Conservation (phyloP, 2,888 invertebrate species). For the Eretmocerus hayati region DNA sequence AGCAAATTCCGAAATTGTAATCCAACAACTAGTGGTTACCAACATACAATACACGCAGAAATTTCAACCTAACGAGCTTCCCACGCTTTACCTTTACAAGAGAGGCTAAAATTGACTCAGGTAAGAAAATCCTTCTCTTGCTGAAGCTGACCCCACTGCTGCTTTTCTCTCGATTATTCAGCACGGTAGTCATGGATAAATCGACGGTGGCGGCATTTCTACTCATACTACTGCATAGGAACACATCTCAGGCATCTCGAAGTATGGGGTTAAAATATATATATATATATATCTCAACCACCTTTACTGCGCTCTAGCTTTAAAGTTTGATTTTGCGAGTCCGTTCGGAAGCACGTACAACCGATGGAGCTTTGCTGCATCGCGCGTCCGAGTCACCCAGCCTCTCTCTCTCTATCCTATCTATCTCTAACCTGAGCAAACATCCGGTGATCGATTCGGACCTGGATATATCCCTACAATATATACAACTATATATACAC, state of each 20-base stretch:
- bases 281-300: too few species aligned
- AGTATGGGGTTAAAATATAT: too few species aligned
- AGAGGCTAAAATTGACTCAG: too few species aligned
- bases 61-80: too few species aligned
- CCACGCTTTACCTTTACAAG: too few species aligned
- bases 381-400: background rate
- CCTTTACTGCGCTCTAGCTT: conserved; percentile 27
- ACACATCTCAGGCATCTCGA: too few species aligned
- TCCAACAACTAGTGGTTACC: too few species aligned
- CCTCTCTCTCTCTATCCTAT: too few species aligned
- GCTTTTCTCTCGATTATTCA: conserved; percentile 35
- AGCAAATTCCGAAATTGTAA: too few species aligned
- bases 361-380: conserved; percentile 16
- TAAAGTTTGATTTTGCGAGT: conserved; percentile 33
- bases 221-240: too few species aligned
- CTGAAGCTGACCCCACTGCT: conserved; percentile 23
- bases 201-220: conserved; percentile 17
- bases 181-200: conserved; percentile 27
- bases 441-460: conserved; percentile 34
- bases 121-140: conserved; percentile 26
- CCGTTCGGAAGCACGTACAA: conserved; percentile 26
- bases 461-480: conserved; percentile 34
- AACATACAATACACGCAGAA: too few species aligned
- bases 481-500: too few species aligned
- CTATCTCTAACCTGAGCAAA: conserved; percentile 23